A percentile compares a stretch with the other conserved stretches of the same genome.
Evolutionary conservation across 2,797 vertebrate species (phyloP).

Genomic region (Chelon auratus): DNA sequence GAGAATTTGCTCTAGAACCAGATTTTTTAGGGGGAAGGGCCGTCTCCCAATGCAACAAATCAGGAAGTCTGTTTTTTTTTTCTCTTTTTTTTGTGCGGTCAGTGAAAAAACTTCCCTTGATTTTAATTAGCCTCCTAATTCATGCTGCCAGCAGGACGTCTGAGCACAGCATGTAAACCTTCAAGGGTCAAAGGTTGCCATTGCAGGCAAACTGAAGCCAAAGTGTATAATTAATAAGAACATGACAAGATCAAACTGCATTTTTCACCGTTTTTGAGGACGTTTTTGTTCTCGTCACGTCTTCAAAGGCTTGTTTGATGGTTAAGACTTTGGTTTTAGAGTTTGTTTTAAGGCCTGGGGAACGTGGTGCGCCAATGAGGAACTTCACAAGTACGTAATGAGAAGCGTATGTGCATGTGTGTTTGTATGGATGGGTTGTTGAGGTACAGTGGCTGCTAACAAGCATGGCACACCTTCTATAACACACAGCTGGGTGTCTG

Average conservation of each 20-base stretch:
- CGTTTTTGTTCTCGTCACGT: slow-evolving; percentile 1
- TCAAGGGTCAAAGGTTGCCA: slow-evolving; percentile 46
- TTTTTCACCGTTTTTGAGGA: not conserved
- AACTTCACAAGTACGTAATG: slow-evolving; percentile 65
- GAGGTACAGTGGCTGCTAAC: slow-evolving; percentile 66
- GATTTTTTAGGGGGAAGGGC: not conserved
- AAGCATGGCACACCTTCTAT: slow-evolving; percentile 46
- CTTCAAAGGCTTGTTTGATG: slow-evolving; percentile 50
- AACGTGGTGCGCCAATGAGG: slow-evolving; percentile 38
- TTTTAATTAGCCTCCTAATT: slow-evolving; percentile 65
- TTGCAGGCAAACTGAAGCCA: slow-evolving; percentile 27
- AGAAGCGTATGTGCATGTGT: slow-evolving; percentile 43
- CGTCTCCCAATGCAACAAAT: slow-evolving; percentile 1
- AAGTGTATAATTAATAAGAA: slow-evolving; percentile 1
- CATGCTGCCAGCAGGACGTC: slow-evolving; percentile 58
- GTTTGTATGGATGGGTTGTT: slow-evolving; percentile 39
- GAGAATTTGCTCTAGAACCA: too few species aligned
- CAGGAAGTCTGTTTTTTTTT: slow-evolving; percentile 36
- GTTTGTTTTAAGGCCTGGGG: slow-evolving; percentile 32
- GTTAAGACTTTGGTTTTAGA: slow-evolving; percentile 10
- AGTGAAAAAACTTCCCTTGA: slow-evolving; percentile 36
- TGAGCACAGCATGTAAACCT: slow-evolving; percentile 41
- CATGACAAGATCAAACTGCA: not conserved
- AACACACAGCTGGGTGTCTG: slow-evolving; percentile 54
- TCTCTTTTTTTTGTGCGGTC: slow-evolving; percentile 10